phyloP scores from a whole-genome alignment of 2,797 vertebrate genomes.

The Jordanella pulchra region DNA sequence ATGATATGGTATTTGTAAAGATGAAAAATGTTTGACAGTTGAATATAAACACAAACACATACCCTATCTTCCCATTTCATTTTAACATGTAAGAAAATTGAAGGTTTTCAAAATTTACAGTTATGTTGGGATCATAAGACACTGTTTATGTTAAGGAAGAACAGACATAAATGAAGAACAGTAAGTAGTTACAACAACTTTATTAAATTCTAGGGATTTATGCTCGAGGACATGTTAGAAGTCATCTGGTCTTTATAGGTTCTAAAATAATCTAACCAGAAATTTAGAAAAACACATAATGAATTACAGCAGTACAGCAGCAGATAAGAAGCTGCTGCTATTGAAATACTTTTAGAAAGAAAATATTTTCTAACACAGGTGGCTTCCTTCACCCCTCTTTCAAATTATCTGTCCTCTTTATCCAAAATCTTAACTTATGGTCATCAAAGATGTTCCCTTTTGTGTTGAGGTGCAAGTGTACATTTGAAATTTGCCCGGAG shows the following conservation, averaged over 20 bases:
- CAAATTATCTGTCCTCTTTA: too few relatives aligned
- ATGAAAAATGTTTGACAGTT: slow-evolving; percentile 5
- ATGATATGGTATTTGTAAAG: slow-evolving; percentile 1
- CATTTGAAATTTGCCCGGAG: too few relatives aligned
- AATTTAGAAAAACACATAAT: background rate
- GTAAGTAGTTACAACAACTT: background rate
- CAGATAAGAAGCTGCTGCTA: background rate
- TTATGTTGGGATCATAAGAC: background rate
- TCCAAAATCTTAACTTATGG: too few relatives aligned
- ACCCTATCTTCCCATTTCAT: background rate
- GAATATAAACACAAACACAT: background rate
- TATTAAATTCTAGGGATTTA: background rate
- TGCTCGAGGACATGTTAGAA: background rate
- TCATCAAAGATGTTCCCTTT: too few relatives aligned
- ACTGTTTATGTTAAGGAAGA: background rate
- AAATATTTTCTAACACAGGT: background rate
- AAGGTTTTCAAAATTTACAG: background rate
- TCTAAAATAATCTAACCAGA: background rate
- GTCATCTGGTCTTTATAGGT: background rate
- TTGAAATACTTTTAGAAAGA: background rate
- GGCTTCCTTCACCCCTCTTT: too few relatives aligned
- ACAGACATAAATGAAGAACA: background rate
- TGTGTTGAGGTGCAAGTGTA: too few relatives aligned
- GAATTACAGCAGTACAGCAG: too few relatives aligned
- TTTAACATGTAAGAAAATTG: background rate